These are phyloP conservation scores for Drosophila leontia DNA, from an alignment of 1,140 invertebrate species.

Conservation along the genomic window DNA sequence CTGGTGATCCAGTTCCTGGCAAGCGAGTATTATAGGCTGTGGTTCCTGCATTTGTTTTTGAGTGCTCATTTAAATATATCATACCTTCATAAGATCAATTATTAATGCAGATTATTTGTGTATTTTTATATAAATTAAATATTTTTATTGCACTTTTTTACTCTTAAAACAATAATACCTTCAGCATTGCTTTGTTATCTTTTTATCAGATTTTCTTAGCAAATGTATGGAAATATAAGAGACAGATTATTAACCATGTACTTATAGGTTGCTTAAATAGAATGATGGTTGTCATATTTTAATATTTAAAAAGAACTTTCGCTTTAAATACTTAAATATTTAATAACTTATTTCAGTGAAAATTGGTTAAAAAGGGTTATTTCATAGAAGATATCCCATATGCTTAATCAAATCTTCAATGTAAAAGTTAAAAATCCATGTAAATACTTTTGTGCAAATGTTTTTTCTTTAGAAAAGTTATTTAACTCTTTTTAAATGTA, in stretches of 20 bases:
- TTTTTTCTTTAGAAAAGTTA: background rate
- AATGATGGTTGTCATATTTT: background rate
- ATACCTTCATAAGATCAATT: background rate
- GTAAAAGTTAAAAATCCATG: background rate
- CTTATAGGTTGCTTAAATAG: background rate
- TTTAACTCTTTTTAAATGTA: too few species aligned
- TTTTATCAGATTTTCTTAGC: background rate
- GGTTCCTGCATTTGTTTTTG: background rate
- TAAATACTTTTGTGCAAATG: background rate
- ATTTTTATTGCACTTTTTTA: background rate
- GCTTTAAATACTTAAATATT: background rate
- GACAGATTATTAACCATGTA: background rate
- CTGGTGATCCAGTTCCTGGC: slow-evolving; percentile 6
- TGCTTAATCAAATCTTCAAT: too few species aligned
- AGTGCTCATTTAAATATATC: background rate
- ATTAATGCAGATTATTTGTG: background rate
- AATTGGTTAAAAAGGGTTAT: background rate
- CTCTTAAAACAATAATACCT: background rate
- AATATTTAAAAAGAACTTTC: background rate
- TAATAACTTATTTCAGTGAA: too few species aligned
- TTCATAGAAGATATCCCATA: too few species aligned
- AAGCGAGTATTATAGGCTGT: background rate
- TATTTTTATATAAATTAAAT: background rate
- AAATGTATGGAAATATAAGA: background rate
- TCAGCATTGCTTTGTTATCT: background rate